These are phyloP conservation scores for Pectinophora gossypiella DNA, from an alignment of 1,140 invertebrate genomes.

Conservation along the genomic window DNA sequence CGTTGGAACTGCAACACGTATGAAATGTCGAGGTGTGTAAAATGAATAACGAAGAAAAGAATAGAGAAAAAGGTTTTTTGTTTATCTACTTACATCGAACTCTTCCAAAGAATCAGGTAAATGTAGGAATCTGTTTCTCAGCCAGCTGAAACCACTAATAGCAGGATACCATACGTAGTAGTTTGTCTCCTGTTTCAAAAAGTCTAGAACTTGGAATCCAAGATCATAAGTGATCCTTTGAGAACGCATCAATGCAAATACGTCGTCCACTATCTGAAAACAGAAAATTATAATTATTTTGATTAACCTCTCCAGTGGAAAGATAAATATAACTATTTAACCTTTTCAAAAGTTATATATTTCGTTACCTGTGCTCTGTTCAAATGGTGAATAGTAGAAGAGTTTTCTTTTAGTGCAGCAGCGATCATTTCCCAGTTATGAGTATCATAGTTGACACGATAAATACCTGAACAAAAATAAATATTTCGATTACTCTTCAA, in stretches of 20 bases:
- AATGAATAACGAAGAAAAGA: conserved; percentile 7
- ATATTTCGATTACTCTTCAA: conserved; percentile 8
- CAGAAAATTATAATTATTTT: too few species aligned
- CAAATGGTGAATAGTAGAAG: conserved; percentile 74
- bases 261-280: conserved; percentile 83
- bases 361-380: conserved; percentile 87
- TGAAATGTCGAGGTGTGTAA: too few species aligned
- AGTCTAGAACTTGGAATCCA: conserved; percentile 77
- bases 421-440: conserved; percentile 81
- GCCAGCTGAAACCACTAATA: conserved; percentile 67
- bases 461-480: conserved; percentile 84
- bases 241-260: conserved; percentile 79
- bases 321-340: too few species aligned
- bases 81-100: conserved; percentile 50
- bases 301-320: too few species aligned
- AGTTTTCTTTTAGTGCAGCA: conserved; percentile 63
- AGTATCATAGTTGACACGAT: conserved; percentile 87
- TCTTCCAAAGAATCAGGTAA: conserved; percentile 36
- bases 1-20: too few species aligned
- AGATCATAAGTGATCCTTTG: conserved; percentile 62
- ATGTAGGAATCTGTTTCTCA: conserved; percentile 68
- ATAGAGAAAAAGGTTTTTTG: too few species aligned
- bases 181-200: conserved; percentile 78
- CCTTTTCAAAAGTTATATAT: too few species aligned
- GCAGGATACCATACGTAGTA: conserved; percentile 81